phyloP scores from a whole-genome alignment of 1,140 invertebrate genomes.

The Thaumatotibia leucotreta region DNA sequence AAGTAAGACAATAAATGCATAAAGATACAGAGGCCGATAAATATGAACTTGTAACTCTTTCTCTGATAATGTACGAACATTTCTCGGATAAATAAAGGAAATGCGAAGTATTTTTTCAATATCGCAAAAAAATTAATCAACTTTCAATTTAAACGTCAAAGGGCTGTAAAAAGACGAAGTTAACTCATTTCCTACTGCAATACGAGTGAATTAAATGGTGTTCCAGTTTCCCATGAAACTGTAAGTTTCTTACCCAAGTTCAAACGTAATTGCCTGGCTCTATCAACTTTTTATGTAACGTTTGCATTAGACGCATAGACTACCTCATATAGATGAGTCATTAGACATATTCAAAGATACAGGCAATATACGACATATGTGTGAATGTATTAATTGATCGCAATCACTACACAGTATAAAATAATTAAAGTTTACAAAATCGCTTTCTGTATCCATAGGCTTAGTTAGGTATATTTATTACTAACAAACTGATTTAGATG shows the following conservation, averaged over 20 bases:
- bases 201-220: neutral
- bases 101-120: neutral
- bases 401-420: no score
- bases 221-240: conserved; percentile 12
- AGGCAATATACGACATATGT: no score
- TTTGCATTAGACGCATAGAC: neutral
- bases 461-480: no score
- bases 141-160: neutral
- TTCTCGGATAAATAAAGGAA: no score
- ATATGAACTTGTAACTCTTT: no score
- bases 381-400: no score
- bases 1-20: no score
- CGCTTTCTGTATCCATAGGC: no score
- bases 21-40: no score
- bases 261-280: conserved; percentile 1
- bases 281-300: conserved; percentile 9
- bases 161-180: neutral
- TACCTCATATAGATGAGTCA: neutral
- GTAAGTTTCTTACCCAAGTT: conserved; percentile 6
- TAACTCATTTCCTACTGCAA: neutral
- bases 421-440: no score
- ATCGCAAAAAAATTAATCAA: neutral
- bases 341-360: neutral
- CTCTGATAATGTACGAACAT: no score
- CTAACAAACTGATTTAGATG: no score